These are phyloP conservation scores for Monopterus albus DNA, from an alignment of 2,113 vertebrate genomes.

Conservation along the genomic window DNA sequence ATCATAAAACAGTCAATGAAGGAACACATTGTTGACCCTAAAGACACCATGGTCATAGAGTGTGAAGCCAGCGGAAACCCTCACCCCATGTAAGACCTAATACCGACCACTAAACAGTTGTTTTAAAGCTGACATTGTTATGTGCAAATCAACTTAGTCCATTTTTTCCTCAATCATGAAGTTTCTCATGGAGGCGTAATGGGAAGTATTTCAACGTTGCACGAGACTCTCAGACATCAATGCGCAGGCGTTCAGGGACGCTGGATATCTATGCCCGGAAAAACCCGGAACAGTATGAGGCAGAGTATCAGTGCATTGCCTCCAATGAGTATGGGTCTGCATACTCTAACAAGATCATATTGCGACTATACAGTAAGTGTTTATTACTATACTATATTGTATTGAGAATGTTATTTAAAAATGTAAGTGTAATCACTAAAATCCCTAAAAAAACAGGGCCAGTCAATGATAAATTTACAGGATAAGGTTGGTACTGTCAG, in stretches of 20 bases:
- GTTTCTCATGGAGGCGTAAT: constrained; percentile 94
- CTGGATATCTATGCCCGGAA: constrained; percentile 92
- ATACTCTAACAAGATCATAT: constrained; percentile 91
- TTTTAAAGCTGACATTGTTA: background rate
- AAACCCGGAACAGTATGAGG: constrained; percentile 92
- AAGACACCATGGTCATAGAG: constrained; percentile 93
- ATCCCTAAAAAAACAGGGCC: too few relatives aligned
- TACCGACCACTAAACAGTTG: background rate
- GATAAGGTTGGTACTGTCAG: too few relatives aligned
- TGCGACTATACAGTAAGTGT: constrained; percentile 94
- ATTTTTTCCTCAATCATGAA: constrained; percentile 58
- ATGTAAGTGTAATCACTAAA: too few relatives aligned
- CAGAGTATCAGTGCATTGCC: constrained; percentile 95
- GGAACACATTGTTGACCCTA: constrained; percentile 95
- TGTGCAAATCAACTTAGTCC: background rate
- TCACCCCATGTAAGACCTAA: constrained; percentile 87
- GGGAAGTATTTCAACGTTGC: constrained; percentile 95
- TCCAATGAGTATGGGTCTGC: constrained; percentile 93
- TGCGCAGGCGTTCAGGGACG: constrained; percentile 90
- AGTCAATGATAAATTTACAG: too few relatives aligned
- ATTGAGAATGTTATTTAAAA: too few relatives aligned
- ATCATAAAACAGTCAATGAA: constrained; percentile 95
- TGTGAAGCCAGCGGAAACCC: constrained; percentile 97
- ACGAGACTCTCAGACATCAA: constrained; percentile 90
- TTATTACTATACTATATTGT: too few relatives aligned